A percentile compares a stretch with the other conserved stretches of the same genome.
These are phyloP conservation scores for Epinotia bilunana DNA, from an alignment of 2,888 invertebrate species.

Conservation along the genomic window DNA sequence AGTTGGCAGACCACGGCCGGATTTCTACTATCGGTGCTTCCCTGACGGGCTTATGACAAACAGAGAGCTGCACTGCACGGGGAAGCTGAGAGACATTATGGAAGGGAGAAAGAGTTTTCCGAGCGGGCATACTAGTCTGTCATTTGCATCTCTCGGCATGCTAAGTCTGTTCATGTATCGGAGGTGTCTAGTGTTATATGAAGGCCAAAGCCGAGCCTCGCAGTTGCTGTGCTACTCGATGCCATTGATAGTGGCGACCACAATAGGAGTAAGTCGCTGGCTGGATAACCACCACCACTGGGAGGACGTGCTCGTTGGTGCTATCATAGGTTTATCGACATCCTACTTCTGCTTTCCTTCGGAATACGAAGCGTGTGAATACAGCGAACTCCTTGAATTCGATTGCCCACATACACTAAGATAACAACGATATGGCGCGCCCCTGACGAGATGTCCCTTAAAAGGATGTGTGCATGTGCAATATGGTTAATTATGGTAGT, in stretches of 20 bases:
- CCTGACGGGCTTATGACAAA: constrained; percentile 86
- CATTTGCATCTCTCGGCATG: constrained; percentile 91
- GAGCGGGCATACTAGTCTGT: constrained; percentile 93
- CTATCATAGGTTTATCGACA: constrained; percentile 85
- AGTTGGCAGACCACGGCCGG: constrained; percentile 90
- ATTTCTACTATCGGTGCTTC: constrained; percentile 92
- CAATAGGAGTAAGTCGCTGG: constrained; percentile 89
- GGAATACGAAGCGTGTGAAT: background rate
- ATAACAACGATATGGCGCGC: background rate
- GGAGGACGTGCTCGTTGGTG: constrained; percentile 91
- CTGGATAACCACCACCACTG: constrained; percentile 96
- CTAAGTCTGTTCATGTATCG: constrained; percentile 88
- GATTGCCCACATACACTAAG: background rate
- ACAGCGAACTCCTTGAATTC: background rate
- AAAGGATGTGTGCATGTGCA: too few relatives aligned
- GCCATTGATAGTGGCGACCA: constrained; percentile 86
- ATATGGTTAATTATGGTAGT: background rate
- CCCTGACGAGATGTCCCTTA: background rate
- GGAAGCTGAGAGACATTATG: constrained; percentile 82
- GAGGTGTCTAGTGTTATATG: constrained; percentile 86
- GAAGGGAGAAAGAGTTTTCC: constrained; percentile 95
- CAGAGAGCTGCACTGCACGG: constrained; percentile 84
- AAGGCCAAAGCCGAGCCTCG: constrained; percentile 85
- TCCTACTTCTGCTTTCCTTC: constrained; percentile 86
- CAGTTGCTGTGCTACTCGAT: constrained; percentile 82